A percentile compares a stretch with the other conserved stretches of the same genome.
These are phyloP conservation scores for Coptotermes formosanus DNA, from an alignment of 1,140 invertebrate genomes.

Conservation along the genomic window DNA sequence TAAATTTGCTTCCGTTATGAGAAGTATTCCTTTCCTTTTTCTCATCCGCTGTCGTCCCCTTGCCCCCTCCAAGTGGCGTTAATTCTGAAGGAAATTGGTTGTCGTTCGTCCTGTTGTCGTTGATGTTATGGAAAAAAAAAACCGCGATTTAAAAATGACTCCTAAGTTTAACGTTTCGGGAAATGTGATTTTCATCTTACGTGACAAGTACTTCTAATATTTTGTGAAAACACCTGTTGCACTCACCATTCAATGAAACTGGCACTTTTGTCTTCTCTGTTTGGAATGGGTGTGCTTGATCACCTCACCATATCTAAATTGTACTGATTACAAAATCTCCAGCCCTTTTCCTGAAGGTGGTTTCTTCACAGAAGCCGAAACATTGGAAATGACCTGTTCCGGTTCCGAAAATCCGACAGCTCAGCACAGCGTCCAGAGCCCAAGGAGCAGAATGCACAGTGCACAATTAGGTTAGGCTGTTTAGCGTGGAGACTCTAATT, in stretches of 20 bases:
- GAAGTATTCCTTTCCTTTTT: too few relatives aligned
- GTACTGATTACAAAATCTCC: background rate
- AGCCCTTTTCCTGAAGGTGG: background rate
- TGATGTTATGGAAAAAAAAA: too few relatives aligned
- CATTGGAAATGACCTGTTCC: background rate
- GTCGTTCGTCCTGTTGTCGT: too few relatives aligned
- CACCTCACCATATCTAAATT: background rate
- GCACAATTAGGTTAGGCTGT: background rate
- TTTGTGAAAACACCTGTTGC: too few relatives aligned
- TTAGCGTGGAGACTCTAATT: background rate
- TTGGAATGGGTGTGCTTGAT: background rate
- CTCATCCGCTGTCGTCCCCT: too few relatives aligned
- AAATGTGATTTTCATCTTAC: too few relatives aligned
- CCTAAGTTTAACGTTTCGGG: too few relatives aligned
- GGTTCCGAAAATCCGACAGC: background rate
- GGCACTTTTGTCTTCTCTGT: background rate
- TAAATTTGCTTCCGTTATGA: too few relatives aligned
- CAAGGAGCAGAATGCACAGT: background rate
- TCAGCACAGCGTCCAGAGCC: background rate
- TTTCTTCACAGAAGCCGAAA: background rate
- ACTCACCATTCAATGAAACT: background rate
- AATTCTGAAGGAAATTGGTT: too few relatives aligned
- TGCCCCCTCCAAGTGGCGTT: too few relatives aligned
- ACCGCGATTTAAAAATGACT: too few relatives aligned
- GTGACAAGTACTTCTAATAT: too few relatives aligned